A percentile compares a stretch with the other conserved stretches of the same genome.
These are phyloP conservation scores for Tachina grossa DNA, from an alignment of 2,888 invertebrate genomes.

Conservation along the genomic window DNA sequence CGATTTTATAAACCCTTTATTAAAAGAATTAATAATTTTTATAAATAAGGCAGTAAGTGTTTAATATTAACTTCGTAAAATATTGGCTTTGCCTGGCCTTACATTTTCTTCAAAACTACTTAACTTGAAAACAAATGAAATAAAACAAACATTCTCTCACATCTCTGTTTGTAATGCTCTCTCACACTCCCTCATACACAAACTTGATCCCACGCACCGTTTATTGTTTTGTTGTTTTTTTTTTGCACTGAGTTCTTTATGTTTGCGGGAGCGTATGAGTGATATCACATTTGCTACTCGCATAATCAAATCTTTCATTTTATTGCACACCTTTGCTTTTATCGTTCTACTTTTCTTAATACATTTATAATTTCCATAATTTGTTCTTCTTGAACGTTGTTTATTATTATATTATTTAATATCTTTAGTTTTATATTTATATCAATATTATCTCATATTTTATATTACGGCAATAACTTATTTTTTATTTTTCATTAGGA, in stretches of 20 bases:
- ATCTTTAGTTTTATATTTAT: slow-evolving; percentile 29
- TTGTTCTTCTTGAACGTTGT: slow-evolving; percentile 16
- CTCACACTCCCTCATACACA: neutral
- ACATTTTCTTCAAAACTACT: too few species aligned
- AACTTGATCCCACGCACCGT: neutral
- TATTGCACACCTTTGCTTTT: slow-evolving; percentile 50
- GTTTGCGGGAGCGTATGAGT: slow-evolving; percentile 66
- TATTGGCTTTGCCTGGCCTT: too few species aligned
- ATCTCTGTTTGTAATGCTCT: neutral
- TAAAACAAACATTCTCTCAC: too few species aligned
- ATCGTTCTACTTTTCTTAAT: slow-evolving; percentile 31
- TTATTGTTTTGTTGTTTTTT: slow-evolving; percentile 1
- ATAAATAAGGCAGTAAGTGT: too few species aligned
- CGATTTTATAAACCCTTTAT: too few species aligned
- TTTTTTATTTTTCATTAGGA: slow-evolving; percentile 19
- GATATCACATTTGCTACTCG: slow-evolving; percentile 51
- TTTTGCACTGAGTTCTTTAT: slow-evolving; percentile 37
- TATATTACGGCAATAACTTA: neutral
- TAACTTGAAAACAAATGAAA: too few species aligned
- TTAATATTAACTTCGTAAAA: too few species aligned
- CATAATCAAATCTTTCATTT: slow-evolving; percentile 24
- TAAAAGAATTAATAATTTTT: too few species aligned
- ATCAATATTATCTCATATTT: slow-evolving; percentile 30
- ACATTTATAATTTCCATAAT: slow-evolving; percentile 29
- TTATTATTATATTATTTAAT: slow-evolving; percentile 20